phyloP scores from a whole-genome alignment of 1,140 invertebrate species.

The Leucophenga varia region DNA sequence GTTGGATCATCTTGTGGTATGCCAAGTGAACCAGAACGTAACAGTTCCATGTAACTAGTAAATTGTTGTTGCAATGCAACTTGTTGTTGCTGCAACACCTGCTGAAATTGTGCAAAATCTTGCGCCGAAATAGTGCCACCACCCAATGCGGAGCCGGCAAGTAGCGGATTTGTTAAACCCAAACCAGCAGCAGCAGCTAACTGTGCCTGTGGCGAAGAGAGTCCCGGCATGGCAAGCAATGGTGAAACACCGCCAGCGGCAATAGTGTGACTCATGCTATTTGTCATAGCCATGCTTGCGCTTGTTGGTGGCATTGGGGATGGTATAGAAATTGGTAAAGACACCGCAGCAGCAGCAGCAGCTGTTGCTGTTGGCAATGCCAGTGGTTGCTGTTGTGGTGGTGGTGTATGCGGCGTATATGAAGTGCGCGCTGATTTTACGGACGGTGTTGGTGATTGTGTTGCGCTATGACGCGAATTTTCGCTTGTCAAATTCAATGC shows the following conservation, averaged over 20 bases:
- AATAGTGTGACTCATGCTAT: neutral
- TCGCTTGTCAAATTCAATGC: slow-evolving; percentile 51
- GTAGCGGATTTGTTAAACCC: slow-evolving; percentile 28
- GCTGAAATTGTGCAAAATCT: slow-evolving; percentile 48
- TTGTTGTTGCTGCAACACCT: slow-evolving; percentile 47
- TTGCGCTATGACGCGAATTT: slow-evolving; percentile 44
- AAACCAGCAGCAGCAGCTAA: slow-evolving; percentile 26
- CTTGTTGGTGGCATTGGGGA: slow-evolving; percentile 15
- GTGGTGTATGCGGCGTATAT: slow-evolving; percentile 6
- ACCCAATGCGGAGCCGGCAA: slow-evolving; percentile 6
- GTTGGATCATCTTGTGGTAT: slow-evolving; percentile 41
- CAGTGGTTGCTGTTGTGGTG: slow-evolving; percentile 14
- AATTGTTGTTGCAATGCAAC: slow-evolving; percentile 48
- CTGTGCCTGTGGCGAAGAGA: slow-evolving; percentile 41
- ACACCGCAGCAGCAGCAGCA: too few relatives aligned
- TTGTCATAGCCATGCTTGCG: neutral
- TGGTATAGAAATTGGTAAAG: slow-evolving; percentile 29
- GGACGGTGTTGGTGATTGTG: slow-evolving; percentile 45
- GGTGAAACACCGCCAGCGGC: slow-evolving; percentile 34
- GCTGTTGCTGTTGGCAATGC: slow-evolving; percentile 14
- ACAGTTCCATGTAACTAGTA: slow-evolving; percentile 46
- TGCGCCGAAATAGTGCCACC: slow-evolving; percentile 31
- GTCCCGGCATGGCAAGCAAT: slow-evolving; percentile 29
- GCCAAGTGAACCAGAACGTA: slow-evolving; percentile 39
- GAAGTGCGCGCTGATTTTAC: slow-evolving; percentile 24